Conservation (phyloP, 2,888 invertebrate genomes). For the Lochmaea crataegi region DNA sequence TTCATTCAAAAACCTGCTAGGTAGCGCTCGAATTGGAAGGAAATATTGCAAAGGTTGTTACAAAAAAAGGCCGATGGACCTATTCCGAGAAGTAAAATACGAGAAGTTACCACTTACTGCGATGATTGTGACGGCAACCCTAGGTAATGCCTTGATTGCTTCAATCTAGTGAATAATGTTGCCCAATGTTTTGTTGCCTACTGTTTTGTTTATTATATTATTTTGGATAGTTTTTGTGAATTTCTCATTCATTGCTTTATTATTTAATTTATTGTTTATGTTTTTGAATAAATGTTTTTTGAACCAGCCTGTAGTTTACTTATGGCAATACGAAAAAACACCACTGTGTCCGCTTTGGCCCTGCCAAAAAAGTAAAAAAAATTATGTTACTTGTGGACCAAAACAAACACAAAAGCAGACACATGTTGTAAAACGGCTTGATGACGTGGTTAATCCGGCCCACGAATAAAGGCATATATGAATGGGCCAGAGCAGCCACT, state of each 20-base stretch:
- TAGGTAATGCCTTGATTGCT: conserved; percentile 17
- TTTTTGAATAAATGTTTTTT: background rate
- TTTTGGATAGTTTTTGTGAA: conserved; percentile 10
- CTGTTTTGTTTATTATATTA: background rate
- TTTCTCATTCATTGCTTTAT: background rate
- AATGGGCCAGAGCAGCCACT: conserved; percentile 9
- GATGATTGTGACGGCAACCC: conserved; percentile 16
- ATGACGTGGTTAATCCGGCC: background rate
- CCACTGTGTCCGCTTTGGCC: too few relatives aligned
- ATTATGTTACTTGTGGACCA: too few relatives aligned
- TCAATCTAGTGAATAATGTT: conserved; percentile 1
- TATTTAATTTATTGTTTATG: background rate
- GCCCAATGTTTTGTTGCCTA: conserved; percentile 5
- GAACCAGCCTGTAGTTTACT: too few relatives aligned
- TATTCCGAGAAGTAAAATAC: conserved; percentile 20
- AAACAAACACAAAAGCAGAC: too few relatives aligned
- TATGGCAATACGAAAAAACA: too few relatives aligned
- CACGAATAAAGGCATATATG: conserved; percentile 1
- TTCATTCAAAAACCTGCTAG: too few relatives aligned
- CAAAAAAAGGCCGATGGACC: conserved; percentile 16
- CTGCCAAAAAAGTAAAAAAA: too few relatives aligned
- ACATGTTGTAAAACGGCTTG: too few relatives aligned
- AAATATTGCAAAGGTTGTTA: conserved; percentile 20
- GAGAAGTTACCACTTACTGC: conserved; percentile 15
- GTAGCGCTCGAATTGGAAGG: background rate